These are phyloP conservation scores for Crocallis elinguaria DNA, from an alignment of 2,888 invertebrate species.

Conservation along the genomic window DNA sequence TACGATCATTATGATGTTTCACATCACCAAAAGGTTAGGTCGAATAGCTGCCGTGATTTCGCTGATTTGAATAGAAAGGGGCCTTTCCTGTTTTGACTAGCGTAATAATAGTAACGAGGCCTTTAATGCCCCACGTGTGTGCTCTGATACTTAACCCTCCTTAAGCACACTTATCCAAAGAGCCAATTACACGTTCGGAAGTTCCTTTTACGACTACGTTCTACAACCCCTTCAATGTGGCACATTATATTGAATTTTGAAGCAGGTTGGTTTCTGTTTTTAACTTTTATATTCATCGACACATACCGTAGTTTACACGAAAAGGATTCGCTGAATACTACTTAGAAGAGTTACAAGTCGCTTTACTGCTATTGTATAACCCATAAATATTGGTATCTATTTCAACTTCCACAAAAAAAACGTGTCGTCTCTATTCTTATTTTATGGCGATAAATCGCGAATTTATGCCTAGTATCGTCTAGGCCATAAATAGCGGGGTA, in stretches of 20 bases:
- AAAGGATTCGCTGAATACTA: no score
- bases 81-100: slow-evolving; percentile 27
- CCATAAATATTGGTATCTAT: no score
- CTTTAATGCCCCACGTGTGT: slow-evolving; percentile 31
- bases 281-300: background rate
- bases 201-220: slow-evolving; percentile 27
- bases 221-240: slow-evolving; percentile 18
- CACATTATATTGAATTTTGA: slow-evolving; percentile 5
- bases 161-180: slow-evolving; percentile 27
- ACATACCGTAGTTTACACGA: no score
- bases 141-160: slow-evolving; percentile 29
- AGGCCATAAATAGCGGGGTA: slow-evolving; percentile 59
- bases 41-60: slow-evolving; percentile 10
- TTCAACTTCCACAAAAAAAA: background rate
- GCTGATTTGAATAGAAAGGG: slow-evolving; percentile 23
- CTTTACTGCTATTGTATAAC: no score
- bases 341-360: no score
- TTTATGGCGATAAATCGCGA: slow-evolving; percentile 33
- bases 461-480: slow-evolving; percentile 49
- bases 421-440: slow-evolving; percentile 18
- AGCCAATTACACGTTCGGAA: slow-evolving; percentile 29
- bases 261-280: slow-evolving; percentile 8
- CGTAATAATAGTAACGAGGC: slow-evolving; percentile 29
- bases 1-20: slow-evolving; percentile 1
- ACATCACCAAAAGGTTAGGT: slow-evolving; percentile 11